Conservation (phyloP, 1,140 invertebrate species). For the Eurosta solidaginis region DNA sequence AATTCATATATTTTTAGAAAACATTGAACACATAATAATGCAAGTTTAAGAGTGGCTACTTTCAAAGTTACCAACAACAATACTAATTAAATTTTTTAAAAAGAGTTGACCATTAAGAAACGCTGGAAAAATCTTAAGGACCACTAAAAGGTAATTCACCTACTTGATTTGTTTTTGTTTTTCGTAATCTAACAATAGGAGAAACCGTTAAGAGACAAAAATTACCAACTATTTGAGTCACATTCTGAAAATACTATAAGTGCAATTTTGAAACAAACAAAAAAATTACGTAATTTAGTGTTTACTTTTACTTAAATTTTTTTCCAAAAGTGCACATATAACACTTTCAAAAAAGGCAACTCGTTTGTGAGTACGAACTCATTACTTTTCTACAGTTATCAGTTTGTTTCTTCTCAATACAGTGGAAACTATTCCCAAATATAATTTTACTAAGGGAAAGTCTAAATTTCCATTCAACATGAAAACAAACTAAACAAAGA, state of each 20-base stretch:
- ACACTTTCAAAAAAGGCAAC: too few relatives aligned
- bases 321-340: too few relatives aligned
- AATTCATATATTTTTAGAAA: slow-evolving; percentile 6
- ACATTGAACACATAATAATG: slow-evolving; percentile 1
- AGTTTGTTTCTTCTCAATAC: background rate
- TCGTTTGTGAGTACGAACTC: too few relatives aligned
- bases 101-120: background rate
- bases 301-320: too few relatives aligned
- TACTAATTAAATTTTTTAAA: background rate
- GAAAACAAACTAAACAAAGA: background rate
- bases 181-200: background rate
- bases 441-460: background rate
- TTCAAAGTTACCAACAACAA: background rate
- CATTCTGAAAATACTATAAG: background rate
- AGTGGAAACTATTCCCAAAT: background rate
- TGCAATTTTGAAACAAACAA: too few relatives aligned
- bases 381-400: too few relatives aligned
- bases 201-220: background rate
- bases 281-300: too few relatives aligned
- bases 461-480: background rate
- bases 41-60: background rate
- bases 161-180: too few relatives aligned
- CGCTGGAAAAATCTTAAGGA: background rate
- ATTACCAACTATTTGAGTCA: background rate
- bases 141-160: background rate